Evolutionary conservation across 2,888 invertebrate species (phyloP), one percentile per base, ranked within the genome.

Genomic region (Esperia sulphurella): DNA sequence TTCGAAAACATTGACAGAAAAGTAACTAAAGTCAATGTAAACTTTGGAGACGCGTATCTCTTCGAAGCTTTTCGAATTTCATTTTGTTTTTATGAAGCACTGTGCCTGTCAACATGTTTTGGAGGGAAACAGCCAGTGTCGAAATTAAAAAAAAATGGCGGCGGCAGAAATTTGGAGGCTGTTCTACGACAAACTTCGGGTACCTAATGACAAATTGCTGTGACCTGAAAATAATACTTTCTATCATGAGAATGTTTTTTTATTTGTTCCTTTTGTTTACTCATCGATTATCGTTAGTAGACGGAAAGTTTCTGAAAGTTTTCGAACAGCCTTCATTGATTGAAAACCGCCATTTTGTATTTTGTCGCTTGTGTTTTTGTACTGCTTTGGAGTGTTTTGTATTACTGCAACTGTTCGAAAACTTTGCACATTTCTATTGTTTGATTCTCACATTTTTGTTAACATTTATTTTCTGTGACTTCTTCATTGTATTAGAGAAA

Each of bases 271-370:
- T 74, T 74, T 73, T 68, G 68, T 75, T 83, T 78, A 71, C 71
- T 82, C 79, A 76, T 83, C 73, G 77, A 68, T 70, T 37, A 50
- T 57, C 56, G 59, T 68, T 68, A 71, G 68, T 68, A 63, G 68
- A 69, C 71, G 75, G 67, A 69, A 66, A 69, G 65, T 71, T 73
- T 71, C 68, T 71, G 76, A 87, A 91, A 91, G 92, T 92, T 92
- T 91, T 92, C 92, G 92, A 92, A 92, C 92, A 92, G 92, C 92
- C 92, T 91, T 91, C 91, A 90, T 75, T 77, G 71, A 81, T 81
- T 83, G 78, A 42, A 69, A 72, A 79, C 86, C 89, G 89, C 89
- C 88, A 85, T 85, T 83, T 83, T 81, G 69, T 70, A 76, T 77
- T 79, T 72, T 58, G 67, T 64, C 63, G 63, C 53, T 62, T 65